These are phyloP conservation scores for Trichacis sp. DNA, from an alignment of 2,888 invertebrate genomes.

Conservation along the genomic window DNA sequence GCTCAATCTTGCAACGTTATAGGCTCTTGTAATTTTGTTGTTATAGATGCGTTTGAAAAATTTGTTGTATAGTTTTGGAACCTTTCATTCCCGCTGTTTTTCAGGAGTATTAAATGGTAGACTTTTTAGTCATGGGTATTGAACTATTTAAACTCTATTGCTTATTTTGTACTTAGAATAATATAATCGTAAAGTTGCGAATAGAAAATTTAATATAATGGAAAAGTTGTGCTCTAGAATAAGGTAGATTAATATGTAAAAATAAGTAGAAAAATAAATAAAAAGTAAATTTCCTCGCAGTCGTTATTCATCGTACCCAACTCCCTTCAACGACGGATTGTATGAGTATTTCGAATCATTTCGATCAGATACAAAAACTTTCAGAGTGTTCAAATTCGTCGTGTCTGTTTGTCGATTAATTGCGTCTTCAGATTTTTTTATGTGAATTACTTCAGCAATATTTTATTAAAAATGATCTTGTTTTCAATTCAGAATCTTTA, in stretches of 20 bases:
- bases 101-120: conserved; percentile 56
- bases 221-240: conserved; percentile 67
- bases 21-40: too few species aligned
- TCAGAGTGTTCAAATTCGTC: too few species aligned
- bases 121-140: conserved; percentile 66
- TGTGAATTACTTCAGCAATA: too few species aligned
- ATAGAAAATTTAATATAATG: conserved; percentile 64
- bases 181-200: conserved; percentile 57
- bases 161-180: conserved; percentile 69
- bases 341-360: too few species aligned
- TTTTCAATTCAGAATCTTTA: too few species aligned
- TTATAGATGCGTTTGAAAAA: not conserved
- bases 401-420: too few species aligned
- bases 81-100: conserved; percentile 52
- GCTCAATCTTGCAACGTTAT: not conserved
- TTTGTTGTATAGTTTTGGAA: not conserved
- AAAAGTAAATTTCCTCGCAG: conserved; percentile 62
- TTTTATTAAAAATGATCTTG: too few species aligned
- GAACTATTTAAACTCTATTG: conserved; percentile 65
- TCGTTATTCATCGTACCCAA: too few species aligned
- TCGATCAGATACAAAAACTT: too few species aligned
- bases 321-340: too few species aligned
- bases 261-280: conserved; percentile 67
- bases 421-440: too few species aligned
- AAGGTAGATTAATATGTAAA: conserved; percentile 68